Conservation (phyloP, 2,888 invertebrate species). For the Agrypnus murinus region DNA sequence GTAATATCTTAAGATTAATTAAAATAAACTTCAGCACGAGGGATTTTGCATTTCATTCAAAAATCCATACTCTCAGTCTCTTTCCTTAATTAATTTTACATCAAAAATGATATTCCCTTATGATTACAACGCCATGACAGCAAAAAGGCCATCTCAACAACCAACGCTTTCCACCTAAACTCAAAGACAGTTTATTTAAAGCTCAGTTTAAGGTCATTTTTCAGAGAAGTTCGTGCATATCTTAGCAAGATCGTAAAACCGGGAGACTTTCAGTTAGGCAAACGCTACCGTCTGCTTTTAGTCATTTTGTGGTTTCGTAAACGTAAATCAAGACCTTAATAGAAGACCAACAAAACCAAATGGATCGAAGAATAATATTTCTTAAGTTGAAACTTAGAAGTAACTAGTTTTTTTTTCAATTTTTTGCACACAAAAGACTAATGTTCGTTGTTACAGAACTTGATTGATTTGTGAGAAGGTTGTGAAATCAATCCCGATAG, state of each 20-base stretch:
- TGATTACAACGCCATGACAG: not conserved
- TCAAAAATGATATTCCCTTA: not conserved
- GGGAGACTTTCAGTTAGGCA: slow-evolving; percentile 32
- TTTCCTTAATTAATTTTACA: too few species aligned
- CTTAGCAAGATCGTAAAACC: slow-evolving; percentile 29
- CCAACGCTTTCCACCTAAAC: not conserved
- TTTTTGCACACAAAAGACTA: not conserved
- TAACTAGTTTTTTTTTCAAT: not conserved
- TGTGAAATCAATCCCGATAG: too few species aligned
- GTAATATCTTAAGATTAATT: too few species aligned
- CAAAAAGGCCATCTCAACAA: not conserved
- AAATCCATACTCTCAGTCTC: too few species aligned
- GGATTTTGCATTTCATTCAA: too few species aligned
- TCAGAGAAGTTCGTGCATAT: slow-evolving; percentile 32
- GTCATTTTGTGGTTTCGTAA: slow-evolving; percentile 15
- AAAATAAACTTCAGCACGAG: too few species aligned
- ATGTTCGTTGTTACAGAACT: too few species aligned
- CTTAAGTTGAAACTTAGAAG: not conserved
- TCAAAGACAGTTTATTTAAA: slow-evolving; percentile 29
- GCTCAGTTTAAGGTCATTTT: slow-evolving; percentile 34
- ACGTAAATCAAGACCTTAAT: slow-evolving; percentile 14
- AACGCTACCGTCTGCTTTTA: slow-evolving; percentile 27
- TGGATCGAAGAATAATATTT: not conserved
- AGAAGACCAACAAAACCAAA: not conserved
- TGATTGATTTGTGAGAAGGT: too few species aligned